Evolutionary conservation across 2,113 vertebrate species (phyloP).

Genomic region (Taurulus bubalis): DNA sequence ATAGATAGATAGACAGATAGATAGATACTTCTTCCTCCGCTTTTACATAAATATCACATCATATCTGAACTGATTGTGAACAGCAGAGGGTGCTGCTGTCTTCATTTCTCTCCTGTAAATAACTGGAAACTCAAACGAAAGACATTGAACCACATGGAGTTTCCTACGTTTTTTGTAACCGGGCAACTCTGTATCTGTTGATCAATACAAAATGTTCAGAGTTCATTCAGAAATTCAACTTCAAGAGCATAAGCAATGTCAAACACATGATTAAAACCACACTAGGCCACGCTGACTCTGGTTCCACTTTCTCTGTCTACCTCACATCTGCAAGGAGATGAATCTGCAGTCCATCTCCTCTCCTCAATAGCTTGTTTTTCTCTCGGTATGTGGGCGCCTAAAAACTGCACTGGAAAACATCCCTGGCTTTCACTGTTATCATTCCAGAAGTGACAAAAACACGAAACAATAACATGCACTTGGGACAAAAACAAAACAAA

Average conservation of each 20-base stretch:
- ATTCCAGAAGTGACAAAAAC: slow-evolving; percentile 78
- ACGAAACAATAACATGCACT: slow-evolving; percentile 67
- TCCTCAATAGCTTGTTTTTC: slow-evolving; percentile 54
- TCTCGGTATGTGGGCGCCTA: slow-evolving; percentile 49
- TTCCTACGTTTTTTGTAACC: slow-evolving; percentile 25
- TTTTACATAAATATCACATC: background rate
- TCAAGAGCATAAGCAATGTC: slow-evolving; percentile 24
- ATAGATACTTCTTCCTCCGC: background rate
- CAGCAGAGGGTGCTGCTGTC: slow-evolving; percentile 73
- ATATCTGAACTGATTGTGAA: background rate
- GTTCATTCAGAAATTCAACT: slow-evolving; percentile 41
- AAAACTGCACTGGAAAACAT: slow-evolving; percentile 54
- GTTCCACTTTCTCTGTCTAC: slow-evolving; percentile 21
- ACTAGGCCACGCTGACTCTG: background rate
- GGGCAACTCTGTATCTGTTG: slow-evolving; percentile 25
- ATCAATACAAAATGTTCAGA: slow-evolving; percentile 14
- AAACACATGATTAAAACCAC: slow-evolving; percentile 39
- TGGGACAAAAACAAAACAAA: slow-evolving; percentile 62
- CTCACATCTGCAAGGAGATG: slow-evolving; percentile 53
- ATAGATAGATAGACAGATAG: background rate
- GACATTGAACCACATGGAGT: slow-evolving; percentile 10
- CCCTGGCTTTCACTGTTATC: slow-evolving; percentile 63
- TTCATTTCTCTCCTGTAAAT: slow-evolving; percentile 4
- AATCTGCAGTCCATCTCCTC: slow-evolving; percentile 17
- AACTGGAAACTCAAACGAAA: slow-evolving; percentile 21